Evolutionary conservation across 2,888 invertebrate genomes (phyloP).

Genomic region (Brachylomia viminalis): DNA sequence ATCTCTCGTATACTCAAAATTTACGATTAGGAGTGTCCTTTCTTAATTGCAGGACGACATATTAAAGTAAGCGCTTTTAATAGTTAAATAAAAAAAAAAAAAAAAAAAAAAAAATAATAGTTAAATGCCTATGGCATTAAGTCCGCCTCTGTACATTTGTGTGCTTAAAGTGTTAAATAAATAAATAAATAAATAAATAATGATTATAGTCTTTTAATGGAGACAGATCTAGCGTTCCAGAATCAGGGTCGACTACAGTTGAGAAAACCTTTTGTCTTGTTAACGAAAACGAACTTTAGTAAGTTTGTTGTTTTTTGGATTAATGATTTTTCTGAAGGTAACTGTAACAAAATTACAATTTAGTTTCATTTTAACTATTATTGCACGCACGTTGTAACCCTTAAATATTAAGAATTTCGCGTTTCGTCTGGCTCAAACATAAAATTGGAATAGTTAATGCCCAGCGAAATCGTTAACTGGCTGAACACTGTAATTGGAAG

Average conservation of each 20-base stretch:
- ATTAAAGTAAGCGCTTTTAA: neutral
- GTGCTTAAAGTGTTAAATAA: too few species aligned
- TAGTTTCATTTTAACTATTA: constrained; percentile 59
- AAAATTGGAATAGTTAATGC: constrained; percentile 90
- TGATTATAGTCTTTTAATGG: neutral
- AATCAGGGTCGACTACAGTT: neutral
- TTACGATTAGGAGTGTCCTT: neutral
- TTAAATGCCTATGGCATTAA: too few species aligned
- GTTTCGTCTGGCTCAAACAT: constrained; percentile 82
- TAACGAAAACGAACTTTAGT: neutral
- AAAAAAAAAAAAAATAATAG: too few species aligned
- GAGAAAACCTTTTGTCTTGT: neutral
- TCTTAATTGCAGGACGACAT: neutral
- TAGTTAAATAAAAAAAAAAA: too few species aligned
- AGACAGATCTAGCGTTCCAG: too few species aligned
- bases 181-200: too few species aligned
- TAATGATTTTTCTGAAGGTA: constrained; percentile 2
- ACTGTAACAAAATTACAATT: constrained; percentile 62
- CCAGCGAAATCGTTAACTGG: constrained; percentile 88
- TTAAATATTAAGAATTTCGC: constrained; percentile 79
- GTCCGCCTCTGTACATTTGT: too few species aligned
- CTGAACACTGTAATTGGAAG: constrained; percentile 89
- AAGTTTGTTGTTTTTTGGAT: neutral
- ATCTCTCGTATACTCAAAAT: neutral
- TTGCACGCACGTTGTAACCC: constrained; percentile 49